Conservation (phyloP, 2,888 invertebrate genomes). For the Dolichomitus sp. region DNA sequence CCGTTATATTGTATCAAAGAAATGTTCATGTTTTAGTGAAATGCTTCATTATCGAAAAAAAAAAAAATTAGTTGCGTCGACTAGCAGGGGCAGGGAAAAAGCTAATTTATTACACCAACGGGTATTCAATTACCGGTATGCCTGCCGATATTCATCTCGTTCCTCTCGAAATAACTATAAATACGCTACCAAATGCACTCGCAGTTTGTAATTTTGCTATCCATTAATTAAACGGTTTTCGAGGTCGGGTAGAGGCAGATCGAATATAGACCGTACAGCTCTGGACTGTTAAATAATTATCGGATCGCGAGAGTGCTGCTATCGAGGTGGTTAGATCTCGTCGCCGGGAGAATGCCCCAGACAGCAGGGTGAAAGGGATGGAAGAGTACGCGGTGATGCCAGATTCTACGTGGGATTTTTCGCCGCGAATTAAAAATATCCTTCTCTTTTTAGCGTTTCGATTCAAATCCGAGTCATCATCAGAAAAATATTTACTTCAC, state of each 20-base stretch:
- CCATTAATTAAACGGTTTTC: slow-evolving; percentile 65
- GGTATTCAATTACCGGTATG: slow-evolving; percentile 57
- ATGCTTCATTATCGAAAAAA: background rate
- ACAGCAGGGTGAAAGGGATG: slow-evolving; percentile 17
- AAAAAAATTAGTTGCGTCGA: background rate
- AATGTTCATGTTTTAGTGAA: background rate
- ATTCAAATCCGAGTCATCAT: no score
- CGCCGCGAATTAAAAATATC: no score
- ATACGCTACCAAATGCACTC: slow-evolving; percentile 46
- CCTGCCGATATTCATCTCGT: slow-evolving; percentile 52
- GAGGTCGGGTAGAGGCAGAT: background rate
- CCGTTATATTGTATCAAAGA: background rate
- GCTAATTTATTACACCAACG: slow-evolving; percentile 44
- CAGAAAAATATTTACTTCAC: no score
- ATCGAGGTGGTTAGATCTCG: slow-evolving; percentile 14
- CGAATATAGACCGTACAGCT: slow-evolving; percentile 43
- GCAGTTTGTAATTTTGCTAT: slow-evolving; percentile 64
- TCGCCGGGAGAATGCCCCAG: background rate
- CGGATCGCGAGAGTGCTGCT: slow-evolving; percentile 37
- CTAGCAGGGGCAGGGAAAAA: background rate
- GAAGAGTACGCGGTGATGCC: slow-evolving; percentile 19
- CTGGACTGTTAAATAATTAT: slow-evolving; percentile 57
- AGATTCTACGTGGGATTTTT: no score
- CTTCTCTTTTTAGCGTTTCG: no score
- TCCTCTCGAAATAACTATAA: slow-evolving; percentile 55